A percentile compares a stretch with the other conserved stretches of the same genome.
phyloP scores from a whole-genome alignment of 2,888 invertebrate genomes.

The Rhopalosiphum nymphaeae region DNA sequence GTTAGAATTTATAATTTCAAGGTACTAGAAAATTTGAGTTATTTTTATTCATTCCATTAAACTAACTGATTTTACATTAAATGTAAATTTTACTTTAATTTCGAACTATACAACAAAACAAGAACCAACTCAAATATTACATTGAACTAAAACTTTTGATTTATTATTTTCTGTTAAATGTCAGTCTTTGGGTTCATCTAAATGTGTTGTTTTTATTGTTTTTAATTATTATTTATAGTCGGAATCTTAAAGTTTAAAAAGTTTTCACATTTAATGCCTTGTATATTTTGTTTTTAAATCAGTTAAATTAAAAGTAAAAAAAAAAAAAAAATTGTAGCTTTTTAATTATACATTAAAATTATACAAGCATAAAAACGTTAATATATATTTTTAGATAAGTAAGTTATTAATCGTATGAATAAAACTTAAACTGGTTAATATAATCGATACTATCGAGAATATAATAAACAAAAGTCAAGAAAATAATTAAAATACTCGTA shows the following conservation, averaged over 20 bases:
- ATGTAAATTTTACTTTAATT: neutral
- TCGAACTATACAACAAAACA: neutral
- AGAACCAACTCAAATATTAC: neutral
- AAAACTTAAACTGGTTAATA: neutral
- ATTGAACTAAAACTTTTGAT: conserved; percentile 10
- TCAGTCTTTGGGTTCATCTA: neutral
- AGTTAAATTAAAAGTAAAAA: neutral
- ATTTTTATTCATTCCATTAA: neutral
- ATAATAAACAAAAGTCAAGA: neutral
- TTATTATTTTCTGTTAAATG: conserved; percentile 17
- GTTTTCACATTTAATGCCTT: neutral
- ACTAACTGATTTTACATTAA: neutral
- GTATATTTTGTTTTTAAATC: neutral
- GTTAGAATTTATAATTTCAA: neutral
- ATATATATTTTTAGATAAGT: neutral
- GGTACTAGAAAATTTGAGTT: neutral
- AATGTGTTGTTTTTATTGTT: neutral
- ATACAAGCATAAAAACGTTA: neutral
- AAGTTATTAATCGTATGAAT: neutral
- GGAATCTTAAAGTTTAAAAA: neutral
- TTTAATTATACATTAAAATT: neutral
- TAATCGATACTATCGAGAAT: neutral
- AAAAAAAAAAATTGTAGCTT: neutral
- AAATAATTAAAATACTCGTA: neutral
- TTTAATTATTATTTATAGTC: conserved; percentile 12